Evolutionary conservation across 2,888 invertebrate species (phyloP).

Genomic region (Cheilosia vulpina): DNA sequence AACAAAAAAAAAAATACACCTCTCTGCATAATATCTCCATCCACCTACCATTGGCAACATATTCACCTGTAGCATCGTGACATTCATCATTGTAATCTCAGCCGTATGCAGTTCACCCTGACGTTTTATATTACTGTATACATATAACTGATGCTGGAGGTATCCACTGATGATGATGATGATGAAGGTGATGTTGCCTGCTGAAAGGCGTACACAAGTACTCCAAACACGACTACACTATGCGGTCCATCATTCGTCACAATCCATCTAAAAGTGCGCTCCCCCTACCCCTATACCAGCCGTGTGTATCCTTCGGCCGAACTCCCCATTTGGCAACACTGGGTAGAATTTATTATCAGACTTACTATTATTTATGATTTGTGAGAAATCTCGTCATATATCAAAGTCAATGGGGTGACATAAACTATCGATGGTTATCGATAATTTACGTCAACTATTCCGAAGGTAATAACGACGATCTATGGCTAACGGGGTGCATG

Average conservation of each 20-base stretch:
- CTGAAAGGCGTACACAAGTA: slow-evolving; percentile 48
- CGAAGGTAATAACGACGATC: slow-evolving; percentile 55
- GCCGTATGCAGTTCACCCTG: slow-evolving; percentile 73
- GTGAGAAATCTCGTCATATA: slow-evolving; percentile 81
- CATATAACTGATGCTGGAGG: not conserved
- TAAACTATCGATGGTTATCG: slow-evolving; percentile 80
- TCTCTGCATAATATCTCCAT: not conserved
- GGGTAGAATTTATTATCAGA: slow-evolving; percentile 83
- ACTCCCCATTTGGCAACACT: slow-evolving; percentile 26
- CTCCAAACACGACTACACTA: slow-evolving; percentile 21
- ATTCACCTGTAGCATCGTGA: slow-evolving; percentile 73
- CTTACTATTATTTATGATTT: slow-evolving; percentile 83
- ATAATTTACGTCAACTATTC: slow-evolving; percentile 68
- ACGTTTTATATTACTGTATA: slow-evolving; percentile 61
- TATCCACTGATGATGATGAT: slow-evolving; percentile 15
- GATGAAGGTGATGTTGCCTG: slow-evolving; percentile 45
- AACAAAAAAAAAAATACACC: slow-evolving; percentile 18
- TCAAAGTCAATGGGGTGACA: slow-evolving; percentile 79
- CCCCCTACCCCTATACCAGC: slow-evolving; percentile 80
- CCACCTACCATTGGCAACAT: slow-evolving; percentile 36
- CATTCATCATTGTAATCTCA: slow-evolving; percentile 75
- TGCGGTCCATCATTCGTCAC: slow-evolving; percentile 77
- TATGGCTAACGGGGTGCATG: slow-evolving; percentile 34
- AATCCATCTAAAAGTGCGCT: slow-evolving; percentile 80
- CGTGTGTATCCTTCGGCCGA: not conserved